These are phyloP conservation scores for Equus quagga DNA, from an alignment of 2,113 vertebrate species.

Conservation along the genomic window DNA sequence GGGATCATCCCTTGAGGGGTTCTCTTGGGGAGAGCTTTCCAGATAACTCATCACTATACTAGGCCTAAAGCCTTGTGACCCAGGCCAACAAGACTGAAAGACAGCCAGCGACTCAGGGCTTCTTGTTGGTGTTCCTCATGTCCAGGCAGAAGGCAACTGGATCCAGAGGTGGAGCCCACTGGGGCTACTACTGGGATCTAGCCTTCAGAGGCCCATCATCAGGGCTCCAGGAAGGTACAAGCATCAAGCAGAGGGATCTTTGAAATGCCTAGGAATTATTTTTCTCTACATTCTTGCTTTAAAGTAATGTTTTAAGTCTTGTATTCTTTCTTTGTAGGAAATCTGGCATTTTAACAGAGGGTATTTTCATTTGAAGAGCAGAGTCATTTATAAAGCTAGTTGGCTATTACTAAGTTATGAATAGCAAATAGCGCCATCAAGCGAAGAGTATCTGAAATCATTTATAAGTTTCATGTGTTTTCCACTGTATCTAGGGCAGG, in stretches of 20 bases:
- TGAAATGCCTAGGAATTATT: neutral
- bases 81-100: neutral
- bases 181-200: neutral
- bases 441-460: slow-evolving; percentile 51
- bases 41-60: neutral
- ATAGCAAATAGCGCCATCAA: slow-evolving; percentile 1
- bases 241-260: neutral
- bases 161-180: too few relatives aligned
- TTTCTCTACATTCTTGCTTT: neutral
- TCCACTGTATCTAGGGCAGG: neutral
- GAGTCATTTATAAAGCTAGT: neutral
- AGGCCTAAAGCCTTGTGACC: neutral
- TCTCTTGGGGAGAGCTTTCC: neutral
- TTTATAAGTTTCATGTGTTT: neutral
- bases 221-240: neutral
- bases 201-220: neutral
- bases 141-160: neutral
- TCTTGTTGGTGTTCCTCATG: neutral
- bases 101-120: neutral
- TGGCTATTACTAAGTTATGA: neutral
- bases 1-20: neutral
- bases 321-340: slow-evolving; percentile 1
- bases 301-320: slow-evolving; percentile 2
- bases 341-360: neutral
- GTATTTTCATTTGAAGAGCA: slow-evolving; percentile 17